These are phyloP conservation scores for Sylvicola cinctus DNA, from an alignment of 2,888 invertebrate species.

Conservation along the genomic window DNA sequence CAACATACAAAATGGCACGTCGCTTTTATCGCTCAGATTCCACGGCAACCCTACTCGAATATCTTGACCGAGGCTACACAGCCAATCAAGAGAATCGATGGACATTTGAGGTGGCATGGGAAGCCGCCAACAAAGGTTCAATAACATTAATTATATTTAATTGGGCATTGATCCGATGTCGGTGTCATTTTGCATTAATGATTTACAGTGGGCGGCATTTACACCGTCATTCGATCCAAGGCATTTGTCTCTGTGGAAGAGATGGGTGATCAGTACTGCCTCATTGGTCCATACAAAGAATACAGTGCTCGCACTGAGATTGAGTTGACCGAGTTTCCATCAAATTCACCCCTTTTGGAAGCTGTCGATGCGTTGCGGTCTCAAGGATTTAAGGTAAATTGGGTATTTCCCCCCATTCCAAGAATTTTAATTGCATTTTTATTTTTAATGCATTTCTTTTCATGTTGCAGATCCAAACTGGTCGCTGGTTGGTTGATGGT, in stretches of 20 bases:
- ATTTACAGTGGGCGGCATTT: slow-evolving; percentile 99
- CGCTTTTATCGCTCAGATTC: slow-evolving; percentile 76
- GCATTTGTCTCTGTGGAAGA: slow-evolving; percentile 93
- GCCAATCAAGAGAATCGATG: slow-evolving; percentile 84
- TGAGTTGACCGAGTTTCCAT: slow-evolving; percentile 74
- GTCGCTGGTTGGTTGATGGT: slow-evolving; percentile 99
- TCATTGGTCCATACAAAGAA: slow-evolving; percentile 92
- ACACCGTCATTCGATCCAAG: slow-evolving; percentile 96
- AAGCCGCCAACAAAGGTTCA: slow-evolving; percentile 97
- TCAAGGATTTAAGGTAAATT: slow-evolving; percentile 77
- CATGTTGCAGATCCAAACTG: slow-evolving; percentile 81
- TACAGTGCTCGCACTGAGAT: slow-evolving; percentile 84
- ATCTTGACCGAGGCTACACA: slow-evolving; percentile 65
- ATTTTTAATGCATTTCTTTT: too few species aligned
- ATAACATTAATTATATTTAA: too few species aligned
- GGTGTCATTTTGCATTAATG: too few species aligned
- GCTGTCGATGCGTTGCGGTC: slow-evolving; percentile 62
- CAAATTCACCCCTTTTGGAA: slow-evolving; percentile 45
- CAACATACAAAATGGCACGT: too few species aligned
- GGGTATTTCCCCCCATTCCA: too few species aligned
- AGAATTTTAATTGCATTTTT: too few species aligned
- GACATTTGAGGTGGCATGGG: slow-evolving; percentile 98
- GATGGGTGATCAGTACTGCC: slow-evolving; percentile 91
- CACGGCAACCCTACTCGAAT: slow-evolving; percentile 51
- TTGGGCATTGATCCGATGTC: too few species aligned